A percentile compares a stretch with the other conserved stretches of the same genome.
Evolutionary conservation across 1,140 invertebrate genomes (phyloP).

Genomic region (Nasonia vitripennis): DNA sequence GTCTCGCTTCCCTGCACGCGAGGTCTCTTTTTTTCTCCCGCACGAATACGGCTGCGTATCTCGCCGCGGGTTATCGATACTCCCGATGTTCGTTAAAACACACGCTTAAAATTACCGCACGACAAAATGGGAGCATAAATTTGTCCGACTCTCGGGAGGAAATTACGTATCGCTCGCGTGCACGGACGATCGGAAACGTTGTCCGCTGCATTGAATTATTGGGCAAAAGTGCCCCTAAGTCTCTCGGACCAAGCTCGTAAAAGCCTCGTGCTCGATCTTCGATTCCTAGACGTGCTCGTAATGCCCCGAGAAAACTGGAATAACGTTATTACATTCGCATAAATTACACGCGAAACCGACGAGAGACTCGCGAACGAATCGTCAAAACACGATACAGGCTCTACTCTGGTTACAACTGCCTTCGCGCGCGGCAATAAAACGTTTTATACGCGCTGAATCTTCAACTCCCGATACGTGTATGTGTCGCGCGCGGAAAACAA

Average conservation of each 20-base stretch:
- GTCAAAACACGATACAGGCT: neutral
- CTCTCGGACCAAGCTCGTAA: neutral
- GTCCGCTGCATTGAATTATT: constrained; percentile 21
- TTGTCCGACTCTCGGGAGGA: neutral
- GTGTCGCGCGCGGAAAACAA: constrained; percentile 5
- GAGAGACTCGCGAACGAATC: neutral
- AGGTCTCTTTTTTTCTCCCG: neutral
- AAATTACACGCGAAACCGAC: neutral
- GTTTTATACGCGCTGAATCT: constrained; percentile 34
- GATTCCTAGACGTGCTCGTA: constrained; percentile 11
- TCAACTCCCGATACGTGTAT: constrained; percentile 22
- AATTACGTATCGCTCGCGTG: neutral
- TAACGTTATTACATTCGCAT: constrained; percentile 17
- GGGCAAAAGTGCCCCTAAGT: neutral
- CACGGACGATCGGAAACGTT: neutral
- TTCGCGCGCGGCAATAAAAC: constrained; percentile 13
- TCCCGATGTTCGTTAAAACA: neutral
- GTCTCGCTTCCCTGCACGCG: neutral
- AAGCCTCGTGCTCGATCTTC: neutral
- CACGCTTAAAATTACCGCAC: neutral
- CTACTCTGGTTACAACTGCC: neutral
- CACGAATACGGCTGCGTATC: neutral
- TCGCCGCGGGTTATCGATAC: constrained; percentile 10
- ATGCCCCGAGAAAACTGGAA: constrained; percentile 31
- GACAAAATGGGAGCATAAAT: constrained; percentile 5